phyloP scores from a whole-genome alignment of 2,888 invertebrate genomes.

The Ochropacha duplaris region DNA sequence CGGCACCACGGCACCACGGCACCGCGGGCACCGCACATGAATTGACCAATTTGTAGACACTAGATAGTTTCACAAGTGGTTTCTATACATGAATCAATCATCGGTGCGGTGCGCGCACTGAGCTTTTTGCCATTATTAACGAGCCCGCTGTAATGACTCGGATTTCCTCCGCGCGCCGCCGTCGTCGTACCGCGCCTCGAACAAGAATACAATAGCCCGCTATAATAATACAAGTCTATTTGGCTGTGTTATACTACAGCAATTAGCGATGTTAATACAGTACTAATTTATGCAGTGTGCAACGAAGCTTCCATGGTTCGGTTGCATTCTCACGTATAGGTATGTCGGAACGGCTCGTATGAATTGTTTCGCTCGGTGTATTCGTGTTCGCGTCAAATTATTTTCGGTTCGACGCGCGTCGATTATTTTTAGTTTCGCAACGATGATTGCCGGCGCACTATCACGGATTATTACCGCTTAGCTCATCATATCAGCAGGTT shows the following conservation, averaged over 20 bases:
- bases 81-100: conserved; percentile 71
- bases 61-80: conserved; percentile 61
- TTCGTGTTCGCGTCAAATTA: conserved; percentile 54
- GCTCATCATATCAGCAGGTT: conserved; percentile 44
- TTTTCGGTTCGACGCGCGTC: conserved; percentile 48
- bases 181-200: conserved; percentile 36
- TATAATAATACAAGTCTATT: conserved; percentile 57
- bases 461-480: conserved; percentile 44
- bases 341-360: conserved; percentile 7
- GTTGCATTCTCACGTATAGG: background rate
- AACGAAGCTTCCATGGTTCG: conserved; percentile 28
- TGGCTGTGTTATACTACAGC: conserved; percentile 51
- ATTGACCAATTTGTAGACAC: conserved; percentile 68
- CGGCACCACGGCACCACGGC: too few species aligned
- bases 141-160: conserved; percentile 63
- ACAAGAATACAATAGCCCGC: conserved; percentile 52
- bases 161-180: conserved; percentile 48
- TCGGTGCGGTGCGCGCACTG: conserved; percentile 37
- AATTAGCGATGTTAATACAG: conserved; percentile 65
- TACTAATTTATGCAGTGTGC: conserved; percentile 54
- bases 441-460: conserved; percentile 42
- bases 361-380: conserved; percentile 40
- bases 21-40: too few species aligned
- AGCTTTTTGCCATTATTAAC: conserved; percentile 65
- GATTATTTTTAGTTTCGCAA: conserved; percentile 60